Evolutionary conservation across 2,113 vertebrate genomes (phyloP).

Genomic region (Rhinogobius similis): DNA sequence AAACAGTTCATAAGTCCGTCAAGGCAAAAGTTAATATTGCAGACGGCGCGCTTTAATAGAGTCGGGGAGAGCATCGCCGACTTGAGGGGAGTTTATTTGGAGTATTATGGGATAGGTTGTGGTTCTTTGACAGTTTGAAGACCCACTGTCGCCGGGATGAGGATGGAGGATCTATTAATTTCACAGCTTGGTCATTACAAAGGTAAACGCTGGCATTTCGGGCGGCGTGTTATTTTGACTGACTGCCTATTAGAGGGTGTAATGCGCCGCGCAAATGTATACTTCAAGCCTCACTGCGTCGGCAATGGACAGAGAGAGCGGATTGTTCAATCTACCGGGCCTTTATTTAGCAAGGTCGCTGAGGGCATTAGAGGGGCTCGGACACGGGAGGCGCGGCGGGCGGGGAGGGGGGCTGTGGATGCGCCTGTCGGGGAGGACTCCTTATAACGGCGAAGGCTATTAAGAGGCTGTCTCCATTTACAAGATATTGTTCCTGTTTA

Average conservation of each 20-base stretch:
- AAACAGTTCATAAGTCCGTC: not conserved
- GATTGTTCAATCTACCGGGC: slow-evolving; percentile 56
- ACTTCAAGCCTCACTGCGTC: slow-evolving; percentile 70
- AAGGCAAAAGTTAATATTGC: slow-evolving; percentile 1
- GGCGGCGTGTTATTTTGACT: slow-evolving; percentile 73
- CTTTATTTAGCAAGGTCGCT: slow-evolving; percentile 71
- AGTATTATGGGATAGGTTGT: slow-evolving; percentile 1
- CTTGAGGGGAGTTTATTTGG: not conserved
- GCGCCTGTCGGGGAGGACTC: slow-evolving; percentile 48
- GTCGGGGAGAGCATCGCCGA: not conserved
- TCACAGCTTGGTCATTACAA: slow-evolving; percentile 61
- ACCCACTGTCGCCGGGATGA: slow-evolving; percentile 30
- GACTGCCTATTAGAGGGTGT: slow-evolving; percentile 74
- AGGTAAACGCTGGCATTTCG: slow-evolving; percentile 74
- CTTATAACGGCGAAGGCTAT: slow-evolving; percentile 42
- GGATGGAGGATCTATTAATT: slow-evolving; percentile 64
- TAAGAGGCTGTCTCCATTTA: slow-evolving; percentile 60
- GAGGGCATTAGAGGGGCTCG: slow-evolving; percentile 56
- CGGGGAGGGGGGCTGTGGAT: slow-evolving; percentile 20
- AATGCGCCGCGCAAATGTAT: slow-evolving; percentile 74
- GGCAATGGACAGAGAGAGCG: slow-evolving; percentile 58
- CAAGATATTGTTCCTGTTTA: slow-evolving; percentile 61
- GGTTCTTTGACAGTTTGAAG: slow-evolving; percentile 51
- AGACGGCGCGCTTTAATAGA: slow-evolving; percentile 7
- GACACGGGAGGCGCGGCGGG: slow-evolving; percentile 21